A percentile compares a stretch with the other conserved stretches of the same genome.
phyloP scores from a whole-genome alignment of 2,888 invertebrate species.

The Heterodera filipjevi region DNA sequence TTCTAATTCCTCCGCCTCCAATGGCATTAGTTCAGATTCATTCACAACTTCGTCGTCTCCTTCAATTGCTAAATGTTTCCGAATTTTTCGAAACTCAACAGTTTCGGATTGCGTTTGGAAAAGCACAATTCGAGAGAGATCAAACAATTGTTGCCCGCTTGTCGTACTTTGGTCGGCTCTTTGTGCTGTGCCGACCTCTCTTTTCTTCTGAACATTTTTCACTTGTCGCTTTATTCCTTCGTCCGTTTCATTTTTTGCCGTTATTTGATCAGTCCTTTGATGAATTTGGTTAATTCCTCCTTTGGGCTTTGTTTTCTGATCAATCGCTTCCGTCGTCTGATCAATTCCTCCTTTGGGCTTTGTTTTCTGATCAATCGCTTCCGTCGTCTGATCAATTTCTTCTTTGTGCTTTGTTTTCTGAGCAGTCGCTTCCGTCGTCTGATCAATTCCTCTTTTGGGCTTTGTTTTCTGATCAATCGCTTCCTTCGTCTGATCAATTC shows the following conservation, averaged over 20 bases:
- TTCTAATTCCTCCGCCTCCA: conserved; percentile 8
- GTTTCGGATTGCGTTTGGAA: neutral
- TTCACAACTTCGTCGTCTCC: neutral
- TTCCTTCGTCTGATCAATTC: neutral
- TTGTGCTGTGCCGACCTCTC: neutral
- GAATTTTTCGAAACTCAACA: conserved; percentile 3
- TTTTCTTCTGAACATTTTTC: neutral
- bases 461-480: neutral
- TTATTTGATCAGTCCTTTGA: neutral
- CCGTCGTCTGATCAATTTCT: no score
- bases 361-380: no score
- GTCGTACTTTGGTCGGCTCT: no score
- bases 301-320: no score
- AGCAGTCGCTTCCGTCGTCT: no score
- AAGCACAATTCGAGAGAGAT: conserved; percentile 15
- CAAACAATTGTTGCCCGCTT: neutral
- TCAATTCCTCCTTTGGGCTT: no score
- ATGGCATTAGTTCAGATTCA: neutral
- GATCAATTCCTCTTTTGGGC: no score
- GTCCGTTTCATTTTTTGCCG: neutral
- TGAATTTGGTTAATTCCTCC: no score
- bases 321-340: no score
- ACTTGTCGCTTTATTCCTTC: neutral
- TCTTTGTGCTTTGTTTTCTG: no score
- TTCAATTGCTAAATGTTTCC: neutral